Conservation (phyloP, 2,113 vertebrate species). For the Pseudorhombus dupliciocellatus region DNA sequence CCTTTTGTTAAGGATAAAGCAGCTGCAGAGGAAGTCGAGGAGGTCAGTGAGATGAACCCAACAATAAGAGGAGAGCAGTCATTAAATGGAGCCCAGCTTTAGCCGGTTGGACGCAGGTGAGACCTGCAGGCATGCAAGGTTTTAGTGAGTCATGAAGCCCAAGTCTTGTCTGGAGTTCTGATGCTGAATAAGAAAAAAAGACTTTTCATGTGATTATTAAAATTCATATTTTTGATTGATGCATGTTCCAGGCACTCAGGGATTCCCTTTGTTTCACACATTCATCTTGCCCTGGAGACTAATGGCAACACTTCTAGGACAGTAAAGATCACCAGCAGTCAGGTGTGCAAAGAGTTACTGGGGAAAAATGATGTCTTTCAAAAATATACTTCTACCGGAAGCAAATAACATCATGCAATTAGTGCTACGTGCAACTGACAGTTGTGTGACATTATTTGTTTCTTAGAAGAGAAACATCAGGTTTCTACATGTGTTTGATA, state of each 20-base stretch:
- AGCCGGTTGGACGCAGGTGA: conserved; percentile 17
- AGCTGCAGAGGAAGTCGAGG: conserved; percentile 43
- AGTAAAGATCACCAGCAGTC: neutral
- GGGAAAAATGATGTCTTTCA: neutral
- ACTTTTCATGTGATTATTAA: neutral
- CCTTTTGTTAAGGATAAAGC: conserved; percentile 37
- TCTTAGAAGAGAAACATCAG: conserved; percentile 11
- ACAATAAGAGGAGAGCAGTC: conserved; percentile 22
- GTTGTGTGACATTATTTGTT: conserved; percentile 24
- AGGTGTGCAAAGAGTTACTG: neutral
- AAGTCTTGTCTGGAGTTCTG: neutral
- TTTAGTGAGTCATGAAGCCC: conserved; percentile 12
- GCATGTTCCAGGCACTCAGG: neutral
- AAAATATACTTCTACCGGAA: neutral
- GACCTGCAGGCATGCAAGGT: conserved; percentile 4
- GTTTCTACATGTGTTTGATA: conserved; percentile 30
- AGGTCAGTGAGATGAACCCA: conserved; percentile 6
- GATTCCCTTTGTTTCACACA: conserved; percentile 5
- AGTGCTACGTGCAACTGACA: neutral
- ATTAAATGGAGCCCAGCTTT: conserved; percentile 23
- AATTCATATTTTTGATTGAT: neutral
- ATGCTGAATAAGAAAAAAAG: neutral
- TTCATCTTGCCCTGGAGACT: neutral
- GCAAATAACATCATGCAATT: neutral
- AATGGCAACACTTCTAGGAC: neutral